Conservation (phyloP, 37 sponge, comb jelly and placozoan species). For the Ianthella basta region DNA sequence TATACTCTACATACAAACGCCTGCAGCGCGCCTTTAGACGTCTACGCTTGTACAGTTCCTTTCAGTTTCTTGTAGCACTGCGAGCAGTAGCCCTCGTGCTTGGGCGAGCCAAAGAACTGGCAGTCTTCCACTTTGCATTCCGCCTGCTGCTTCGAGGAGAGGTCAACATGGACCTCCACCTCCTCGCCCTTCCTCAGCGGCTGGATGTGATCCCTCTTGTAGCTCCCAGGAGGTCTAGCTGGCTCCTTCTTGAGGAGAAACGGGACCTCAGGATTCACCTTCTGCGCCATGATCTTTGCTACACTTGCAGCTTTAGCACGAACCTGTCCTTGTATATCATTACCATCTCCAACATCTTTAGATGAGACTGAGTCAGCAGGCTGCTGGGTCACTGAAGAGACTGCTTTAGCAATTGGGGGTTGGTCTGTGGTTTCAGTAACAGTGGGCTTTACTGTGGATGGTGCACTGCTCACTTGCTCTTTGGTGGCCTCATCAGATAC, state of each 20-base stretch:
- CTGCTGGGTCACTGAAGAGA: background rate
- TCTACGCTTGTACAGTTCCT: background rate
- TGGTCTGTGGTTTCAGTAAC: too few species aligned
- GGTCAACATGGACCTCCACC: background rate
- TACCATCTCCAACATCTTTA: background rate
- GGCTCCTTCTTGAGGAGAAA: background rate
- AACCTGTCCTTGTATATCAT: background rate
- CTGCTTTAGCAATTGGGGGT: background rate
- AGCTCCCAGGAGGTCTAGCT: conserved; percentile 6
- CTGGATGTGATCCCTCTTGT: conserved; percentile 56
- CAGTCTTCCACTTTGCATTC: conserved; percentile 45
- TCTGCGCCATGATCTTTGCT: conserved; percentile 1
- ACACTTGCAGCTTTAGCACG: background rate
- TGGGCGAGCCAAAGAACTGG: conserved; percentile 47
- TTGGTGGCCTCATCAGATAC: background rate
- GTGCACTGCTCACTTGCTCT: background rate
- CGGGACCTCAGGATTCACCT: background rate
- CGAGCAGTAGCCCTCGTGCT: conserved; percentile 55
- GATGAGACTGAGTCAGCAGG: background rate
- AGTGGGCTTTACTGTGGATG: background rate
- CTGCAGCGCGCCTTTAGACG: too few species aligned
- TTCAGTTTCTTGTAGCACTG: conserved; percentile 32
- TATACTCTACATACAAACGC: too few species aligned
- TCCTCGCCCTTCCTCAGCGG: conserved; percentile 26
- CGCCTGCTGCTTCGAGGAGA: background rate